Percentiles rank a stretch among this genome's conserved stretches.
phyloP scores from a whole-genome alignment of 2,797 vertebrate genomes.

The Hirundo rustica region DNA sequence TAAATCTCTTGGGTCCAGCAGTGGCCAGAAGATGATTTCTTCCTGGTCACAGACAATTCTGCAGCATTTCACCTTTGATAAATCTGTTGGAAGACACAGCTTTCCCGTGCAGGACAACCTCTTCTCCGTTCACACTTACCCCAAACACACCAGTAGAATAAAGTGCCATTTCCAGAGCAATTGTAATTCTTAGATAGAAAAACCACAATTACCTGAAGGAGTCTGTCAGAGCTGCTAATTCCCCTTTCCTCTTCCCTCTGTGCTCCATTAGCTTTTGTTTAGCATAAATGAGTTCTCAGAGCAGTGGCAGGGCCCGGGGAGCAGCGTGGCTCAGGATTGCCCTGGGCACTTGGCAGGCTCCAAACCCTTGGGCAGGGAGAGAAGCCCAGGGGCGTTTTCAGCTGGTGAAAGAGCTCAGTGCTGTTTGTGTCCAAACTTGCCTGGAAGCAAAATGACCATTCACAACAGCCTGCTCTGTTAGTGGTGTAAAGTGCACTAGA shows the following conservation, averaged over 20 bases:
- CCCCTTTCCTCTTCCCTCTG: neutral
- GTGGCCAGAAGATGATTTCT: neutral
- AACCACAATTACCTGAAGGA: neutral
- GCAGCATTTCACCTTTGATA: neutral
- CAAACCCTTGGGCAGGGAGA: neutral
- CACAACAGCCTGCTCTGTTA: neutral
- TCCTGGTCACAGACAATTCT: neutral
- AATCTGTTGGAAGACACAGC: neutral
- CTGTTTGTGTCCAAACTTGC: constrained; percentile 5
- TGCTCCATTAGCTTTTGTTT: neutral
- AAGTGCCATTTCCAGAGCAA: neutral
- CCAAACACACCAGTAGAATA: neutral
- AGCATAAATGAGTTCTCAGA: neutral
- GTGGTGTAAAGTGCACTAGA: constrained; percentile 16
- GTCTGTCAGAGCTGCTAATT: neutral
- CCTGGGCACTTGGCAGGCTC: neutral
- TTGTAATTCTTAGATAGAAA: neutral
- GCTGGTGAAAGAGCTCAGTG: neutral
- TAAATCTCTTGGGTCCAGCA: neutral
- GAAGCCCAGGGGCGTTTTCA: neutral
- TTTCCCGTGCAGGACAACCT: neutral
- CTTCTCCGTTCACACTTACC: neutral
- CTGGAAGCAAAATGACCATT: constrained; percentile 4
- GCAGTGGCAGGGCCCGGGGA: neutral
- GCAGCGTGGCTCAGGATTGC: neutral